phyloP scores from a whole-genome alignment of 2,113 vertebrate species.

The Uropsilus gracilis region DNA sequence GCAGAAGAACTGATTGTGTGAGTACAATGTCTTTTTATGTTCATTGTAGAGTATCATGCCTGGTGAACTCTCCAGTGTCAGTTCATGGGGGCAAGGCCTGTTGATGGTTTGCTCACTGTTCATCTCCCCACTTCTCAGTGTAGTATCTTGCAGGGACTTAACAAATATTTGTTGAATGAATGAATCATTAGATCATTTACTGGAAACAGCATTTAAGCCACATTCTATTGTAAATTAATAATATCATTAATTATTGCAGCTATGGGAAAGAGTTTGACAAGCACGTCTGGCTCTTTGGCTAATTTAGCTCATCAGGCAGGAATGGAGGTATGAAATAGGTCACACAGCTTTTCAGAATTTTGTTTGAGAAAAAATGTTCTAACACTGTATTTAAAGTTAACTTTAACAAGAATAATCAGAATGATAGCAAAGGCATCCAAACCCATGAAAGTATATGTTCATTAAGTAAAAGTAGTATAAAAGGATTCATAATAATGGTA shows the following conservation, averaged over 20 bases:
- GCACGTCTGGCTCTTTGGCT: background rate
- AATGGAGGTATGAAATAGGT: background rate
- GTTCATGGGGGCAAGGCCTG: background rate
- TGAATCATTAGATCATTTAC: background rate
- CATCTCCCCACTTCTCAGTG: background rate
- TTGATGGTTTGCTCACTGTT: background rate
- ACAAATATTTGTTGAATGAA: background rate
- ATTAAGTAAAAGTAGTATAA: background rate
- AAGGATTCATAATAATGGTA: background rate
- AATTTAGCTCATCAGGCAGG: background rate
- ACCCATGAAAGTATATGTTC: background rate
- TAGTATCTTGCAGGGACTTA: background rate
- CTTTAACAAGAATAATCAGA: background rate
- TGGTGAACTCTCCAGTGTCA: background rate
- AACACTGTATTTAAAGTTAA: background rate
- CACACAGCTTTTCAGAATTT: background rate
- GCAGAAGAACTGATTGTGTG: background rate
- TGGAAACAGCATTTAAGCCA: background rate
- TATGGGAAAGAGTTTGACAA: background rate
- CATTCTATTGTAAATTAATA: conserved; percentile 16
- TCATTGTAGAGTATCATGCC: background rate
- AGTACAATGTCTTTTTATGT: background rate
- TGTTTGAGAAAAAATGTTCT: background rate
- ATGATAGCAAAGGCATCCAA: background rate
- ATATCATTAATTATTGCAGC: background rate